Evolutionary conservation across 2,888 invertebrate species (phyloP).

Genomic region (Epistrophe grossulariae): DNA sequence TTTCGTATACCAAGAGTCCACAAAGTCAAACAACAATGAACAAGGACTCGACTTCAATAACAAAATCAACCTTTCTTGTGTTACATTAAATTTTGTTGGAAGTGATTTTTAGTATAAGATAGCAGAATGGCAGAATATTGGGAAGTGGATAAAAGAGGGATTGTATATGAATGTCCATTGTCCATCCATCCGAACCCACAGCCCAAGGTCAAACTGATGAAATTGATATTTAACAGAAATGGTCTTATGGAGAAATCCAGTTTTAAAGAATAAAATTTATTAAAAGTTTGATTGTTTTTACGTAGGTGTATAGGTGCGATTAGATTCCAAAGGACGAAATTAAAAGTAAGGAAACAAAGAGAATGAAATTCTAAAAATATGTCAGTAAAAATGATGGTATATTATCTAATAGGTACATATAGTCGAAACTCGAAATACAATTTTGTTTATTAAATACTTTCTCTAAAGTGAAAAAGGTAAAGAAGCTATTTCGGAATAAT

Average conservation of each 20-base stretch:
- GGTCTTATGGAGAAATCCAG: neutral
- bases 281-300: neutral
- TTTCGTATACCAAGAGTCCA: constrained; percentile 36
- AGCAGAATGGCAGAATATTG: neutral
- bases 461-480: no score
- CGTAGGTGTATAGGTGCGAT: neutral
- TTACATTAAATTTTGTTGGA: constrained; percentile 57
- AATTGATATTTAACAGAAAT: neutral
- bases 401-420: no score
- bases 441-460: no score
- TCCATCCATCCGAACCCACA: no score
- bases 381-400: neutral
- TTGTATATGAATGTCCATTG: no score
- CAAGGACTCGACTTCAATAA: constrained; percentile 42
- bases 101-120: constrained; percentile 56
- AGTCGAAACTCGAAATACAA: no score
- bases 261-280: neutral
- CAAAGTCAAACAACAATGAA: constrained; percentile 72
- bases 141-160: neutral
- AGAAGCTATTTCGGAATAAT: no score
- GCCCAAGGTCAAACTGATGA: constrained; percentile 19
- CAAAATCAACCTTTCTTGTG: constrained; percentile 48
- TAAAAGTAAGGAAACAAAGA: neutral
- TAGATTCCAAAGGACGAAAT: neutral
- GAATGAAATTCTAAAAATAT: neutral